Base-by-base conservation (phyloP, 53 echinoderm and acorn worm species). In the Mesocentrotus franciscanus region DNA sequence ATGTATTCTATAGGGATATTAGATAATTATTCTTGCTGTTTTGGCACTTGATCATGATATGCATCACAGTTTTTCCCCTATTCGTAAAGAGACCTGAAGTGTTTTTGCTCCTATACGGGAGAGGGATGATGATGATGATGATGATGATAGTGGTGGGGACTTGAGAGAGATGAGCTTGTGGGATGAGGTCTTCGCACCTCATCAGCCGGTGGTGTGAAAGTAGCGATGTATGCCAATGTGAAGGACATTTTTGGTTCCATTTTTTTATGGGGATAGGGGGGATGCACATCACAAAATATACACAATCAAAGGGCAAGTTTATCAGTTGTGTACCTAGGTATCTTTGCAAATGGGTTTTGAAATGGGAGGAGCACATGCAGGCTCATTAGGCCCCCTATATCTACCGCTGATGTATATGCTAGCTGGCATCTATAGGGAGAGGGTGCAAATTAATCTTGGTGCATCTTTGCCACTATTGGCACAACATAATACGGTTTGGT, bases 11-110 rank as follows among this genome's bases (percentile, higher is more conserved):
- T n/a, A 58, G 87, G 87, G 87, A 58, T 27, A 14, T 11, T 58
- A 27, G 58, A 87, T 87, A 2, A 39, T 58, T 87, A 57, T 87
- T 87, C 87, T 87, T 10, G 58, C 27, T 57, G 87, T 58, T 87
- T 57, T n/a, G 87, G 13, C 58, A 58, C 17, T 59, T 4, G 29
- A 87, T 87, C 11, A 14, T 58, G 56, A 58, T 11, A 58, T 15
- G 26, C 87, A 87, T 87, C 57, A 87, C 87, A 87, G 87, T 58
- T 57, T 87, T 22, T 16, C 84, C 9, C 72, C 72, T 27, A 26
- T n/a, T 72, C 72, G 0, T 14, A 2, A 22, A 36, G 87, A 56
- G 87, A 87, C 58, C 58, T 0, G 20, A 87, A 27, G 58, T 87
- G 57, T 58, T 2, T 49, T 4, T 84, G 84, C 84, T 87, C 85